These are phyloP conservation scores for Poecilia velifera DNA, from an alignment of 2,797 vertebrate genomes.

Conservation along the genomic window DNA sequence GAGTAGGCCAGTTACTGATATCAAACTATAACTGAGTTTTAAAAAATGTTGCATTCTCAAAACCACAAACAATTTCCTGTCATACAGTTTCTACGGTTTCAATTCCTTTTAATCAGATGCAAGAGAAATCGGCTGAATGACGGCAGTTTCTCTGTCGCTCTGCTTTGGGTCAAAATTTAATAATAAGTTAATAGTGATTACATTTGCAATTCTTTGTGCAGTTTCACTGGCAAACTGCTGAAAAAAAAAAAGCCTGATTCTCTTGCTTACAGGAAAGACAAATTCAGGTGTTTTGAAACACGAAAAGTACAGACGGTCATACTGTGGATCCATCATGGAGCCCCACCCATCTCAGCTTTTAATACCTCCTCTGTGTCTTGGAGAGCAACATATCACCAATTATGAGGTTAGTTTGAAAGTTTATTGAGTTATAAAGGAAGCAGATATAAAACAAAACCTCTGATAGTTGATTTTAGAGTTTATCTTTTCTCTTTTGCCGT, in stretches of 20 bases:
- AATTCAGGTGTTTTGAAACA: neutral
- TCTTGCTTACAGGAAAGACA: neutral
- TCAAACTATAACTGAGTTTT: neutral
- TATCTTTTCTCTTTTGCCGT: neutral
- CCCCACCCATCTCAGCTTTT: neutral
- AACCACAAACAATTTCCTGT: neutral
- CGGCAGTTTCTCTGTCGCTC: neutral
- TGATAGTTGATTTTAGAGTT: too few species aligned
- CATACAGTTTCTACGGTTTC: neutral
- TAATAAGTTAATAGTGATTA: neutral
- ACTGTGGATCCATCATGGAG: neutral
- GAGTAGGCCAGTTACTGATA: neutral
- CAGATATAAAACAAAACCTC: too few species aligned
- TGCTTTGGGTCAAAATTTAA: neutral
- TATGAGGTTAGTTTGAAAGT: neutral
- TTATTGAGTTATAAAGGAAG: too few species aligned
- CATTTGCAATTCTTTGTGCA: neutral
- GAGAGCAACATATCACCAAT: neutral
- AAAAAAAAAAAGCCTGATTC: neutral
- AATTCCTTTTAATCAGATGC: slow-evolving; percentile 2
- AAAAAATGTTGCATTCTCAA: neutral
- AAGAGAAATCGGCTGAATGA: neutral
- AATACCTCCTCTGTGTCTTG: neutral
- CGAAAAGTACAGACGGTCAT: neutral
- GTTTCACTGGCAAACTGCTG: neutral